Base-by-base conservation (phyloP, 1,140 invertebrate species). In the Bradynema listronoti region DNA sequence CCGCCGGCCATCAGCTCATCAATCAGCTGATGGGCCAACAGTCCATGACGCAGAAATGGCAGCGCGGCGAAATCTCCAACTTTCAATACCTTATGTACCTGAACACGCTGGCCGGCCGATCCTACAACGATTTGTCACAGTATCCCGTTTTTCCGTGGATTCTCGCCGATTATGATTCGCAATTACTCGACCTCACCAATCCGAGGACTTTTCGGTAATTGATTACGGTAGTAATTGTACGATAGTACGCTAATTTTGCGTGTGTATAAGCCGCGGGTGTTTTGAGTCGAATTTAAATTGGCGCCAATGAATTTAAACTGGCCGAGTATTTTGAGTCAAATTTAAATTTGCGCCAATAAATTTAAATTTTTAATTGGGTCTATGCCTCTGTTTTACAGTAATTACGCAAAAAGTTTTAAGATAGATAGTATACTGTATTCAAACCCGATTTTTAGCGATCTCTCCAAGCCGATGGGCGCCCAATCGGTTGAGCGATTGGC, bases 71-170 rank as follows among this genome's bases (percentile, higher is more conserved):
- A 84, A 96, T 98, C 73, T 93, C 90, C 16, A 99, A 99, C 80
- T 98, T 99, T 80, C 91, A 98, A 82, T 99, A 75, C 56, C 63
- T 98, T 67, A 99, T 99, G 93, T 89, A 96, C 82, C 82, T 99
- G 53, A 99, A 99, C 80, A 97, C 93, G 0, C 80, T 97, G 61
- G 91, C 91, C 33, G 91, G 91, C 27, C 83, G 91, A 11, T 91
- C 89, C 32, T 95, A 95, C 75, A 95, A 96, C 79, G 91, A 95
- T 81, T 82, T 95, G 25, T 94, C 94, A 89, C 91, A 95, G 78
- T 96, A 96, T 81, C 91, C 91, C 1, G 89, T 95, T 36, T 95
- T 96, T 72, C 91, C 92, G 0, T 96, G 91, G 91, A 91, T 96
- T 50, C 56, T 79, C 93, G n/a, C 89, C 0, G 90, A 96, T 79